These are phyloP conservation scores for Adrianichthys oophorus DNA, from an alignment of 2,797 vertebrate genomes.

Conservation along the genomic window DNA sequence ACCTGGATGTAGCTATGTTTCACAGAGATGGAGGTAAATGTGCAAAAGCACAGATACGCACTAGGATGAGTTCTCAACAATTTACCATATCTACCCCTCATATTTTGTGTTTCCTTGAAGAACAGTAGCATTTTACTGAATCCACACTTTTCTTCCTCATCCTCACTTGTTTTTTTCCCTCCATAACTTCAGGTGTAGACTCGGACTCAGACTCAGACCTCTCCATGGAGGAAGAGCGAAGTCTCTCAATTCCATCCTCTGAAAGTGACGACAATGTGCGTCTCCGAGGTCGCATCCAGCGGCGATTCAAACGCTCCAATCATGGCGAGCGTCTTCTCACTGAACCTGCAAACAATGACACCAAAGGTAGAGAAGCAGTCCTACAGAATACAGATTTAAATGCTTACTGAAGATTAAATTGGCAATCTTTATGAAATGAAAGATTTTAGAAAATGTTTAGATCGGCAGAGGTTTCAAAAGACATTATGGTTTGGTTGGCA, in stretches of 20 bases:
- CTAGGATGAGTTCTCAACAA: not conserved
- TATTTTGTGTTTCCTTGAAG: not conserved
- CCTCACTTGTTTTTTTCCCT: not conserved
- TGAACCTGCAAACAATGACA: slow-evolving; percentile 82
- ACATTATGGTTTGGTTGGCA: too few relatives aligned
- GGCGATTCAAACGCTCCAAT: slow-evolving; percentile 87
- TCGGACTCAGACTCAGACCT: slow-evolving; percentile 96
- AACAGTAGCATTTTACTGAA: not conserved
- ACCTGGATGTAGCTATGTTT: slow-evolving; percentile 97
- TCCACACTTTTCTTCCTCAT: not conserved
- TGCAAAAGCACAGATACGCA: not conserved
- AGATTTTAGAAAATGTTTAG: not conserved
- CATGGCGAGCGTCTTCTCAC: slow-evolving; percentile 93
- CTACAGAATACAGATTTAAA: not conserved
- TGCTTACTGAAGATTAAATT: not conserved
- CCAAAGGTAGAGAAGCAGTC: slow-evolving; percentile 82
- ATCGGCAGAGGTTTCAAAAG: not conserved
- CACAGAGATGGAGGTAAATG: slow-evolving; percentile 91
- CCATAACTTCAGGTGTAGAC: slow-evolving; percentile 82
- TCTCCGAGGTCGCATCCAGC: slow-evolving; percentile 91
- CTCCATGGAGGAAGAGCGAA: slow-evolving; percentile 94
- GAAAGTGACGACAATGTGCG: slow-evolving; percentile 96
- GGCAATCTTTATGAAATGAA: not conserved
- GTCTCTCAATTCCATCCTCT: slow-evolving; percentile 94
- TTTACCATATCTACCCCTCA: not conserved